Conservation (phyloP, 2,113 vertebrate genomes). For the Xiphorhynchus elegans region DNA sequence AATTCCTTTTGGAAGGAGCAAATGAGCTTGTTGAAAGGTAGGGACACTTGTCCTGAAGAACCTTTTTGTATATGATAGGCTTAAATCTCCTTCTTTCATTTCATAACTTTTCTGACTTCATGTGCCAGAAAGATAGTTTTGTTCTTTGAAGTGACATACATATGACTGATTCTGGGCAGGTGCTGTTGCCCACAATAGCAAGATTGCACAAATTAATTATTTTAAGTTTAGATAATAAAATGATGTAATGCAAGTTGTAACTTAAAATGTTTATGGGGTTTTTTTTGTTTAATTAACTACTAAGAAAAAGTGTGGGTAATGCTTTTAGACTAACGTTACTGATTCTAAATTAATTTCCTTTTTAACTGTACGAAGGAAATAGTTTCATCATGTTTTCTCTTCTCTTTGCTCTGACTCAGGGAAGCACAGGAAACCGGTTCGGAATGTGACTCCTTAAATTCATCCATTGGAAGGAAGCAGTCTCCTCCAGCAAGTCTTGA, state of each 20-base stretch:
- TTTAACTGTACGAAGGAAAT: background rate
- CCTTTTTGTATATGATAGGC: slow-evolving; percentile 52
- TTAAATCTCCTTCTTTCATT: slow-evolving; percentile 62
- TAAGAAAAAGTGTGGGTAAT: slow-evolving; percentile 49
- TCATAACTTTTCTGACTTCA: slow-evolving; percentile 55
- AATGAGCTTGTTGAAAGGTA: slow-evolving; percentile 70
- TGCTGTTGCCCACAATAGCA: background rate
- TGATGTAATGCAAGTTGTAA: slow-evolving; percentile 24
- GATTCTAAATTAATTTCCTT: slow-evolving; percentile 29
- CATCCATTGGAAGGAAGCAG: slow-evolving; percentile 85
- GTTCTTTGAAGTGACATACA: slow-evolving; percentile 26
- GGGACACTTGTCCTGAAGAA: slow-evolving; percentile 66
- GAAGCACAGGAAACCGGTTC: slow-evolving; percentile 87
- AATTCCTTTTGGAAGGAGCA: slow-evolving; percentile 71
- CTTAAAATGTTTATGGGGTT: background rate
- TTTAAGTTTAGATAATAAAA: slow-evolving; percentile 44
- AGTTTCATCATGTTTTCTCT: background rate
- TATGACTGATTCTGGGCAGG: slow-evolving; percentile 25
- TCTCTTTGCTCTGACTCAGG: slow-evolving; percentile 72
- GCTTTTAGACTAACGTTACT: background rate
- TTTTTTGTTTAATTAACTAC: background rate
- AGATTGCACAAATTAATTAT: slow-evolving; percentile 20
- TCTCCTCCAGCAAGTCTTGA: slow-evolving; percentile 81
- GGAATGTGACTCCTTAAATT: slow-evolving; percentile 91
- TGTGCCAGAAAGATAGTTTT: slow-evolving; percentile 37